A percentile compares a stretch with the other conserved stretches of the same genome.
Evolutionary conservation across 2,797 vertebrate genomes (phyloP).

Genomic region (Odontamblyopus rebecca): DNA sequence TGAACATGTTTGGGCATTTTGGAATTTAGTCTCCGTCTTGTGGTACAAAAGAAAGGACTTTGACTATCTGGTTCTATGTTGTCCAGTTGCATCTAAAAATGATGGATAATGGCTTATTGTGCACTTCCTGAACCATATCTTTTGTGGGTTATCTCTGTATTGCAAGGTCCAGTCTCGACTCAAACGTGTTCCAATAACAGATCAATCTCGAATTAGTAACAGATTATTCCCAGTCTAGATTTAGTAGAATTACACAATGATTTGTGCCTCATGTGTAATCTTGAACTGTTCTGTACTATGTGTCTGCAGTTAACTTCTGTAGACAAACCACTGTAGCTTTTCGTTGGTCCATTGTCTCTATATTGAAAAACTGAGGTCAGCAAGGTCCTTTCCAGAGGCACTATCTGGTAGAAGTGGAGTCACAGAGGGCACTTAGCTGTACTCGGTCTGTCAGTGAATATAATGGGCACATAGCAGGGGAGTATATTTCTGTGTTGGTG

Average conservation of each 20-base stretch:
- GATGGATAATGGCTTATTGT: neutral
- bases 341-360: neutral
- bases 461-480: conserved; percentile 35
- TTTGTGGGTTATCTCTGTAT: neutral
- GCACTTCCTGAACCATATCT: neutral
- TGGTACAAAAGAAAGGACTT: neutral
- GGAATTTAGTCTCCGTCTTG: neutral
- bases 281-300: neutral
- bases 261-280: neutral
- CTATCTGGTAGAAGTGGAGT: conserved; percentile 5
- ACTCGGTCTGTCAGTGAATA: conserved; percentile 29
- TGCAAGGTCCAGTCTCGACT: neutral
- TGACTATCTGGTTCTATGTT: neutral
- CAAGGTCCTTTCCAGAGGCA: conserved; percentile 23
- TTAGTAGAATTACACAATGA: too few species aligned
- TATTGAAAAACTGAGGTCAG: conserved; percentile 25
- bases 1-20: neutral
- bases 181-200: neutral
- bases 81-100: neutral
- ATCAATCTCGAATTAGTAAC: neutral
- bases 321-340: neutral
- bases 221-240: neutral
- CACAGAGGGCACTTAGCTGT: conserved; percentile 25
- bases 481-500: conserved; percentile 24
- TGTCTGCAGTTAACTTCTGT: neutral